Evolutionary conservation across 2,797 vertebrate species (phyloP).

Genomic region (Darevskia nairensis): DNA sequence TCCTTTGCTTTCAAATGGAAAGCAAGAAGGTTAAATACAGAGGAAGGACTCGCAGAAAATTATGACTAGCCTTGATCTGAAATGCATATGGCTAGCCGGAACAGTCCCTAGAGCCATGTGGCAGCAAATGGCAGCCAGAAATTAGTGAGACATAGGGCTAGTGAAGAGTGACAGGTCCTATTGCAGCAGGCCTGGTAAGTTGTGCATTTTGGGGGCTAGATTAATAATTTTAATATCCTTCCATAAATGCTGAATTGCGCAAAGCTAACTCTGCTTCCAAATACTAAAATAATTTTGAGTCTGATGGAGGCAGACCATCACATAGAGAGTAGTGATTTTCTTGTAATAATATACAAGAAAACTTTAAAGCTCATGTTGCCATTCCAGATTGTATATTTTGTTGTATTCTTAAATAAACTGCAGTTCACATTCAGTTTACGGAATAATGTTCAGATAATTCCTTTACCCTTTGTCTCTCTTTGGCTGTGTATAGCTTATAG

Average conservation of each 20-base stretch:
- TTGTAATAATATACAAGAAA: background rate
- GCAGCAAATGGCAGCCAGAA: background rate
- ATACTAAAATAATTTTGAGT: background rate
- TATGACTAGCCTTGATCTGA: background rate
- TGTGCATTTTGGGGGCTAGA: background rate
- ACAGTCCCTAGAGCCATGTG: background rate
- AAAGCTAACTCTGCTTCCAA: background rate
- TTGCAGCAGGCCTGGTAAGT: background rate
- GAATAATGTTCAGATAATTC: background rate
- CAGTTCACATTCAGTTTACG: background rate
- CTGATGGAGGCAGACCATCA: background rate
- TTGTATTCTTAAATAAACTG: background rate
- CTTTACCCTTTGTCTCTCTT: background rate
- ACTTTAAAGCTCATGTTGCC: background rate
- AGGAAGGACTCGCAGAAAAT: background rate
- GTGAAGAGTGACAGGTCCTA: background rate
- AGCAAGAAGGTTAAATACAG: background rate
- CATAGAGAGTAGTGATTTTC: background rate
- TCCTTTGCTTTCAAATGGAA: background rate
- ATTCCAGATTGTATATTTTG: background rate
- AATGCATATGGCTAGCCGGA: background rate
- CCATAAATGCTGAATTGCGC: background rate
- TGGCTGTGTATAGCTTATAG: background rate
- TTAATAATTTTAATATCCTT: background rate
- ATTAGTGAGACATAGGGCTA: background rate